Conservation (phyloP, 2,797 vertebrate genomes). For the Sebastes itinus region DNA sequence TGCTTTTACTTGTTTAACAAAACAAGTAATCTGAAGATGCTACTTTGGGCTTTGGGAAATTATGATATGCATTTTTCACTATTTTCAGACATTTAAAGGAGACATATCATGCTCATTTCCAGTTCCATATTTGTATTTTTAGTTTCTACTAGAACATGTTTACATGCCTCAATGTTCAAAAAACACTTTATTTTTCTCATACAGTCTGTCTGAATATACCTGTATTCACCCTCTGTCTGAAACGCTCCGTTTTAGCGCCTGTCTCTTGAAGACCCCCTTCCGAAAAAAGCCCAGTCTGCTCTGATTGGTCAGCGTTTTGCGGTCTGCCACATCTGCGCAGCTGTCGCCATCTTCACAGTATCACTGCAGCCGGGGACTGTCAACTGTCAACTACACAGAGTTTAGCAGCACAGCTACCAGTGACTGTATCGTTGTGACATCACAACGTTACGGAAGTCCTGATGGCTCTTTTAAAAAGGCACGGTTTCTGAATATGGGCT, state of each 20-base stretch:
- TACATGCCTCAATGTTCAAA: too few relatives aligned
- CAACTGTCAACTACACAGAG: neutral
- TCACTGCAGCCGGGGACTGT: neutral
- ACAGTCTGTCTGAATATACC: too few relatives aligned
- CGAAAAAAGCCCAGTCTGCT: neutral
- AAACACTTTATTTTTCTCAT: too few relatives aligned
- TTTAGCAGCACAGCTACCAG: fast-evolving
- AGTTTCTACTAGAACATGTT: too few relatives aligned
- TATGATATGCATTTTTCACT: neutral
- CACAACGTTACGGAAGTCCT: neutral
- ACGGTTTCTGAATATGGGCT: fast-evolving
- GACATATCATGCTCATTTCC: too few relatives aligned
- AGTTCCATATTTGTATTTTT: too few relatives aligned
- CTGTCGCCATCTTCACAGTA: neutral
- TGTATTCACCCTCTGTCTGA: neutral
- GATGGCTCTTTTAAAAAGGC: neutral
- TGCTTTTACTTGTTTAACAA: neutral
- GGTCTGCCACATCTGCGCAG: neutral
- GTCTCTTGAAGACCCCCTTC: neutral
- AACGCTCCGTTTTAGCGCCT: neutral
- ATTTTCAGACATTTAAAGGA: too few relatives aligned
- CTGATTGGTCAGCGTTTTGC: neutral
- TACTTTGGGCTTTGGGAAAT: neutral
- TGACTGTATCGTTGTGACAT: neutral
- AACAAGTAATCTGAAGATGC: neutral